Base-by-base conservation (phyloP, 2,888 invertebrate genomes). In the Coleophora deauratella region DNA sequence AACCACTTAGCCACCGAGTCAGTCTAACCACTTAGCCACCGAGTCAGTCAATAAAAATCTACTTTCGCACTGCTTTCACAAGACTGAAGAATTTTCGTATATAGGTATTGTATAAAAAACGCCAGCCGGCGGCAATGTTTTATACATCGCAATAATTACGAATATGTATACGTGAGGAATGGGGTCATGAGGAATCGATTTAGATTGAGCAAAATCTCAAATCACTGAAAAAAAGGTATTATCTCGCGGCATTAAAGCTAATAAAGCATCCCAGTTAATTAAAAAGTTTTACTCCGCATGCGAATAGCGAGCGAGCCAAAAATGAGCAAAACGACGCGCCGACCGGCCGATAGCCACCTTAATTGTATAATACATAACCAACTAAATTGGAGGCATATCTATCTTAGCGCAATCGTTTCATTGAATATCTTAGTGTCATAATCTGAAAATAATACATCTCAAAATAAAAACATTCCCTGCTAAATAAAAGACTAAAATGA, bases 231-330 rank as follows among this genome's bases (percentile, higher is more conserved):
- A 66, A 59, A 52, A 41, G 52, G 60, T 62, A 66, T 72, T 74
- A 75, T 70, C 71, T 69, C 68, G 65, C 67, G 66, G 72, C 70
- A 77, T 76, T 80, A 69, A 73, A 59, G 68, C 72, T 78, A 86
- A 87, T 88, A 87, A 87, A 87, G 84, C 82, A 84, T 87, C 72
- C 69, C 74, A 80, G 79, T 72, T 81, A 82, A 84, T 85, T 84
- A 80, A 82, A 78, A 79, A 77, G 69, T 71, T 69, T 72, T 69
- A 64, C 60, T 57, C 56, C 56, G 62, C 48, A 52, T 52, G 48
- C 46, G 50, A 53, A 54, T 11, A 53, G 59, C 60, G 56, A 55
- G 50, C 57, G 55, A 58, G 57, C 61, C 64, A 3, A 73, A 76
- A 72, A 72, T 65, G 69, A 74, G 60, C 67, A 74, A 63, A 44